Percentiles rank a stretch among this genome's conserved stretches.
Evolutionary conservation across 2,888 invertebrate genomes (phyloP).

Genomic region (Hemithea aestivaria): DNA sequence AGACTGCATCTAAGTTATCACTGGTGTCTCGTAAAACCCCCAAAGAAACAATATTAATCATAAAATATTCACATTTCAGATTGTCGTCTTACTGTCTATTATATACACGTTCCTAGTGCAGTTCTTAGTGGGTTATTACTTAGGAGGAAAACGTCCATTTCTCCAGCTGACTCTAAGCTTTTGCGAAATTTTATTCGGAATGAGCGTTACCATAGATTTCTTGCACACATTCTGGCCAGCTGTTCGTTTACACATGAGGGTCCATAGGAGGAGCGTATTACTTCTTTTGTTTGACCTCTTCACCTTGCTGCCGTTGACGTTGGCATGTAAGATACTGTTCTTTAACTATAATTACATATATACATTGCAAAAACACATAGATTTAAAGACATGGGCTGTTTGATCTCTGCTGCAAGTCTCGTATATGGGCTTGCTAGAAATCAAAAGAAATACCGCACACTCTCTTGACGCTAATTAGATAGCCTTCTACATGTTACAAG

Average conservation of each 20-base stretch:
- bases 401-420: too few species aligned
- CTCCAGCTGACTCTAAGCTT: slow-evolving; percentile 35
- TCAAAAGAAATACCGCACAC: too few species aligned
- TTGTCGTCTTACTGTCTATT: slow-evolving; percentile 38
- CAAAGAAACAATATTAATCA: too few species aligned
- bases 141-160: slow-evolving; percentile 20
- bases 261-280: slow-evolving; percentile 41
- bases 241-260: slow-evolving; percentile 50
- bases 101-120: slow-evolving; percentile 48
- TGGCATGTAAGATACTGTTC: slow-evolving; percentile 58
- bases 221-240: slow-evolving; percentile 56
- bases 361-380: too few species aligned
- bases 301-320: slow-evolving; percentile 41
- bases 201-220: slow-evolving; percentile 47
- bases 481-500: too few species aligned
- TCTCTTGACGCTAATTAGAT: too few species aligned
- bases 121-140: slow-evolving; percentile 49
- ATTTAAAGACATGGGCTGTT: too few species aligned
- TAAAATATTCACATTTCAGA: slow-evolving; percentile 39
- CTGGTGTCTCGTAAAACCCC: too few species aligned
- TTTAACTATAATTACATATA: too few species aligned
- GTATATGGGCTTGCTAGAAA: too few species aligned
- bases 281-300: slow-evolving; percentile 46
- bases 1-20: too few species aligned
- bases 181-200: slow-evolving; percentile 41